Conservation (phyloP, 1,140 invertebrate species). For the Polypedilum vanderplanki region DNA sequence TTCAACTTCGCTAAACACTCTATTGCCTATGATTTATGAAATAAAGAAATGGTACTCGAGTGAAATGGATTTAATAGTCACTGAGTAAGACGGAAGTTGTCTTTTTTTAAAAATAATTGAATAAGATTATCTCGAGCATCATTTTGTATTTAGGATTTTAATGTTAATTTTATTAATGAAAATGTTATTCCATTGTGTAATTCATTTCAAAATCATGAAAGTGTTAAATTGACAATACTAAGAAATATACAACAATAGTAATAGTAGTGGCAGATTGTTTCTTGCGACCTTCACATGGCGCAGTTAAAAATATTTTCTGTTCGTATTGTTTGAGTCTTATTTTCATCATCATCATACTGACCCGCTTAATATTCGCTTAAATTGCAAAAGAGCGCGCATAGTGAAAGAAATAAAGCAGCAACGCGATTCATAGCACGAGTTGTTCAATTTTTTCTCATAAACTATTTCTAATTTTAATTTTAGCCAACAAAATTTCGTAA, state of each 20-base stretch:
- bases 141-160: neutral
- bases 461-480: neutral
- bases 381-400: neutral
- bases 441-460: neutral
- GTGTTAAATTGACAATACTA: neutral
- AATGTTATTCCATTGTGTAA: neutral
- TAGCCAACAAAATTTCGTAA: neutral
- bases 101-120: too few species aligned
- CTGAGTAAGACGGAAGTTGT: too few species aligned
- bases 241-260: neutral
- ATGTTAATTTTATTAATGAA: neutral
- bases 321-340: neutral
- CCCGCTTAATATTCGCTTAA: neutral
- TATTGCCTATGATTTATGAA: too few species aligned
- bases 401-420: neutral
- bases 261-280: neutral
- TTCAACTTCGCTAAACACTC: too few species aligned
- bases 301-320: neutral
- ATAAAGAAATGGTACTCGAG: too few species aligned
- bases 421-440: neutral
- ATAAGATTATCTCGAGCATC: neutral
- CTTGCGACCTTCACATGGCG: neutral
- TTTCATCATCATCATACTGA: constrained; percentile 4
- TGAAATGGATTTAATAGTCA: too few species aligned
- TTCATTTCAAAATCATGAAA: constrained; percentile 20